These are phyloP conservation scores for Deladenus siricidicola DNA, from an alignment of 2,888 invertebrate species.

Conservation along the genomic window DNA sequence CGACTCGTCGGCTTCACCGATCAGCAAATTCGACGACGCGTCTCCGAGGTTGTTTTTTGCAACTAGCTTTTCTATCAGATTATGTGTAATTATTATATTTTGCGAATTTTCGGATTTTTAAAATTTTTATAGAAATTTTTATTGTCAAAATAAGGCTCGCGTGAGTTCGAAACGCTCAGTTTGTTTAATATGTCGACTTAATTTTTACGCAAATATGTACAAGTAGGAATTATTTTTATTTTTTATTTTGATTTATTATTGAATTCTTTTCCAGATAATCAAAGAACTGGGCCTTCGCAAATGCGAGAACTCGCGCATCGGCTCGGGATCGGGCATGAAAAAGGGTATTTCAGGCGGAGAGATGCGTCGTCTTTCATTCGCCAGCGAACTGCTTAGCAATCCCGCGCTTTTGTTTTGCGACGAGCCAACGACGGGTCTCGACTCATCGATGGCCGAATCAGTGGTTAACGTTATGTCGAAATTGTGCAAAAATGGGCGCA, in stretches of 20 bases:
- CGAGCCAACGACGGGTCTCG: conserved; percentile 89
- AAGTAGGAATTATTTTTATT: too few relatives aligned
- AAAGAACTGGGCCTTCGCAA: conserved; percentile 75
- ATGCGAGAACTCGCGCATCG: conserved; percentile 82
- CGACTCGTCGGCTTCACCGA: conserved; percentile 75
- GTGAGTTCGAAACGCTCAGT: not conserved
- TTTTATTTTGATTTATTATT: too few relatives aligned
- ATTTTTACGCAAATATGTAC: too few relatives aligned
- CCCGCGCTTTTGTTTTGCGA: conserved; percentile 91
- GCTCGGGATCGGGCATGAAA: conserved; percentile 73
- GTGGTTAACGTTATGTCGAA: conserved; percentile 67
- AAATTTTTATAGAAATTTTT: not conserved
- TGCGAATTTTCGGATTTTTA: not conserved
- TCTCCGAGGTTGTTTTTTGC: conserved; percentile 63
- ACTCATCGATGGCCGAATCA: conserved; percentile 84
- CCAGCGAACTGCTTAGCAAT: conserved; percentile 77
- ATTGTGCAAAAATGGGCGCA: conserved; percentile 41
- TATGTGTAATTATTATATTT: conserved; percentile 62
- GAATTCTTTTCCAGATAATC: too few relatives aligned
- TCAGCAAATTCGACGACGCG: conserved; percentile 68
- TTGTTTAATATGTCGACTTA: not conserved
- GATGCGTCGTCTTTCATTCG: conserved; percentile 65
- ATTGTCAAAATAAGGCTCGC: not conserved
- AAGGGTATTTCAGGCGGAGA: conserved; percentile 73
- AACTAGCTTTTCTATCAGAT: too few relatives aligned